Conservation (phyloP, 2,113 vertebrate species). For the Eudyptes chrysolophus region DNA sequence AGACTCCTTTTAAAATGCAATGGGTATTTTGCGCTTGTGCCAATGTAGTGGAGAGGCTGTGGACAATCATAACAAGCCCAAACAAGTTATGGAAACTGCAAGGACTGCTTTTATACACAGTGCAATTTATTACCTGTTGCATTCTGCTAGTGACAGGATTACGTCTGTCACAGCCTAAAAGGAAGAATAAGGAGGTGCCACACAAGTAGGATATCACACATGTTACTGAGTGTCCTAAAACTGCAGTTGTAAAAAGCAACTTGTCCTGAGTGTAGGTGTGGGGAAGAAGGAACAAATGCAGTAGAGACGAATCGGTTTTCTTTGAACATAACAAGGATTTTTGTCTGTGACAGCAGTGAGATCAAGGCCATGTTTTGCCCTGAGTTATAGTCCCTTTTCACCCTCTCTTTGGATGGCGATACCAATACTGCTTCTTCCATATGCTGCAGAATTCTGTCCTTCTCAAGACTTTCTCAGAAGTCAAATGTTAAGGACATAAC, state of each 20-base stretch:
- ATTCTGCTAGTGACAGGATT: background rate
- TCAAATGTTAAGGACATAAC: background rate
- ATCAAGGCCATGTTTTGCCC: background rate
- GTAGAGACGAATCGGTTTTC: background rate
- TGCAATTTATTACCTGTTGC: slow-evolving; percentile 22
- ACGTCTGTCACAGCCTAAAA: background rate
- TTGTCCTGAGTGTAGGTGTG: background rate
- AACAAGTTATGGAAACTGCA: background rate
- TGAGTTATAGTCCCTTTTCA: background rate
- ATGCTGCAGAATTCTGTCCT: background rate
- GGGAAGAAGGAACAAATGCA: background rate
- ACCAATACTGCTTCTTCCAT: background rate
- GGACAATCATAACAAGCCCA: background rate
- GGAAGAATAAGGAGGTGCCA: background rate
- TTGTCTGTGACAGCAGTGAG: background rate
- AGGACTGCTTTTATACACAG: background rate
- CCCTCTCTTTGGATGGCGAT: background rate
- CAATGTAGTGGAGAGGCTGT: background rate
- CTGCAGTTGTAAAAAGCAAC: background rate
- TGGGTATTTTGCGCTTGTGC: background rate
- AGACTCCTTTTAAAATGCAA: background rate
- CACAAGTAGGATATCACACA: background rate
- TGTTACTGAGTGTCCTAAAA: background rate
- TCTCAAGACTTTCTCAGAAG: background rate
- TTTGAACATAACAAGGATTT: background rate